Conservation (phyloP, 2,888 invertebrate species). For the Epinotia demarniana region DNA sequence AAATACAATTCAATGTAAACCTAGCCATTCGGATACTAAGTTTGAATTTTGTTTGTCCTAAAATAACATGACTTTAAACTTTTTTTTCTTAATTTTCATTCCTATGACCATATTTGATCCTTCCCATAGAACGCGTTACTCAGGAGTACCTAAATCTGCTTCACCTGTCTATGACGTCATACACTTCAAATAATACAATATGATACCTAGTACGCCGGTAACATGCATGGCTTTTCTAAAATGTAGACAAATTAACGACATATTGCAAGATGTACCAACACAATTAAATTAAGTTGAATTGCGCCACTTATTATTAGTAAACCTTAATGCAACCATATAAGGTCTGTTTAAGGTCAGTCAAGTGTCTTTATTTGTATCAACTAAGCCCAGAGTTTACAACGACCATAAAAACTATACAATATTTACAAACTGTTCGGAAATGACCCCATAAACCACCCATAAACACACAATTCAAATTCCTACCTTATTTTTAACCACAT, state of each 20-base stretch:
- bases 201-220: no score
- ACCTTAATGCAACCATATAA: neutral
- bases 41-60: no score
- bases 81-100: no score
- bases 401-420: constrained; percentile 36
- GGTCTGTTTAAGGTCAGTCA: neutral
- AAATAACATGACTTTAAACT: no score
- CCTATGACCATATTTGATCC: no score
- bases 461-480: neutral
- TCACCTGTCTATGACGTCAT: no score
- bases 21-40: no score
- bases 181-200: no score
- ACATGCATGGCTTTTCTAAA: no score
- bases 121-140: no score
- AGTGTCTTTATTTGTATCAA: neutral
- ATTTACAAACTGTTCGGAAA: constrained; percentile 38
- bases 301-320: neutral
- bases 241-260: neutral
- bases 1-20: no score
- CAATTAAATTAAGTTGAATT: neutral
- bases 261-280: neutral
- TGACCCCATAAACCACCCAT: constrained; percentile 33
- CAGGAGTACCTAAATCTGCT: no score
- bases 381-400: constrained; percentile 1
- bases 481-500: neutral